These are phyloP conservation scores for Neolamprologus modestus DNA, from an alignment of 2,113 vertebrate genomes.

Conservation along the genomic window DNA sequence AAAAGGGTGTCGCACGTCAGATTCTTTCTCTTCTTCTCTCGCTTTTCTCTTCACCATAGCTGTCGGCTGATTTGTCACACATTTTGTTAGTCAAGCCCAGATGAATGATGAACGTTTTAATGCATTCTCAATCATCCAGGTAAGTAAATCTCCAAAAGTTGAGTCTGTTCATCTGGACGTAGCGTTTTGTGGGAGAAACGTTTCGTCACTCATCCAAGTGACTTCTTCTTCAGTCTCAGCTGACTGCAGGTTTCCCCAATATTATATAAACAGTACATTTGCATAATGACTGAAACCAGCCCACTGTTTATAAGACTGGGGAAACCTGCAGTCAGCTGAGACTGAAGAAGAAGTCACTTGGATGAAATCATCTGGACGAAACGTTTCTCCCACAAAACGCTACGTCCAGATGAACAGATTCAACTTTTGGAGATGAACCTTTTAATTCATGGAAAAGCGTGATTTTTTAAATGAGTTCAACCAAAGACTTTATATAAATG, in stretches of 20 bases:
- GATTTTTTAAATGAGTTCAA: neutral
- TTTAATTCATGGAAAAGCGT: neutral
- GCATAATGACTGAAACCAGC: neutral
- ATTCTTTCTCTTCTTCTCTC: neutral
- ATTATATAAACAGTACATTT: fast-evolving
- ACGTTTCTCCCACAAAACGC: neutral
- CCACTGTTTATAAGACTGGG: neutral
- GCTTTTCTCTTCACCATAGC: neutral
- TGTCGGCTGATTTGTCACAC: neutral
- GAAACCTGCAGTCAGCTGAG: neutral
- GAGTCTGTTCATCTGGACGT: fast-evolving
- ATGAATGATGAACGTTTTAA: neutral
- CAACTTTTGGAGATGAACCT: neutral
- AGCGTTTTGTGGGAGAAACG: fast-evolving
- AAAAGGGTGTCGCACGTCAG: slow-evolving; percentile 3
- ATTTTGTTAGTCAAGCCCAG: neutral
- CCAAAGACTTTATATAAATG: neutral
- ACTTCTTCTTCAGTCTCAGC: neutral
- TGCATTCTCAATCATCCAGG: neutral
- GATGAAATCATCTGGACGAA: neutral
- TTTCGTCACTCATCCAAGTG: fast-evolving
- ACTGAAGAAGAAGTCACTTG: fast-evolving
- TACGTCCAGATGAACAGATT: fast-evolving
- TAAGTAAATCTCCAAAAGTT: neutral
- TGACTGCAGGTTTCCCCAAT: neutral